Conservation (phyloP, 2,797 vertebrate genomes). For the Platyrinchus mystaceus region DNA sequence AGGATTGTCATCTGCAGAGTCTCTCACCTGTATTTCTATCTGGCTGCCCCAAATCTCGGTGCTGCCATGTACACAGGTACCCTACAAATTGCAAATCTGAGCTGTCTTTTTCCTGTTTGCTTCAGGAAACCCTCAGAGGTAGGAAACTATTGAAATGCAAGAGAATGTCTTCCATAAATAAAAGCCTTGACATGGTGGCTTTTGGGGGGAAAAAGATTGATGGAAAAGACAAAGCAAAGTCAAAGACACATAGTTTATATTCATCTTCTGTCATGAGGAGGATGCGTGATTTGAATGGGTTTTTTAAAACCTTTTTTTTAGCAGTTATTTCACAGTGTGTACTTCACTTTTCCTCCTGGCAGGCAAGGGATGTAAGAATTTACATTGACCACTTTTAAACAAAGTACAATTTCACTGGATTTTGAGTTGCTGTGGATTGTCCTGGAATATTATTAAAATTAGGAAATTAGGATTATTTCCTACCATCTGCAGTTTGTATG, state of each 20-base stretch:
- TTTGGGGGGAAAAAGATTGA: not conserved
- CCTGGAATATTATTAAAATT: not conserved
- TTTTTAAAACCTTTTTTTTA: not conserved
- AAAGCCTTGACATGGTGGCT: not conserved
- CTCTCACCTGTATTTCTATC: not conserved
- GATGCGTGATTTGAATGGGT: not conserved
- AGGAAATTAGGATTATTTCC: not conserved
- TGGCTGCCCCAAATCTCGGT: not conserved
- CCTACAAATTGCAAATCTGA: not conserved
- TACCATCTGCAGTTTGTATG: not conserved
- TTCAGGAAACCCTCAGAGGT: not conserved
- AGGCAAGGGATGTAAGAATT: not conserved
- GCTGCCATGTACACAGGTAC: not conserved
- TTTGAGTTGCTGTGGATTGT: not conserved
- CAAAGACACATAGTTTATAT: conserved; percentile 1
- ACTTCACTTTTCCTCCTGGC: not conserved
- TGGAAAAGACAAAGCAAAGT: conserved; percentile 38
- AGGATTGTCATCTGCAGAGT: not conserved
- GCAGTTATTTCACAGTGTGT: conserved; percentile 6
- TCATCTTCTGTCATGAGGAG: not conserved
- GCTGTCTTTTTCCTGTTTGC: not conserved
- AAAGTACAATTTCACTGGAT: not conserved
- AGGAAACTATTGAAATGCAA: not conserved
- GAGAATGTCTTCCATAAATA: not conserved
- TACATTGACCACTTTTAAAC: not conserved